Evolutionary conservation across 2,888 invertebrate species (phyloP).

Genomic region (Autographa pulchrina): DNA sequence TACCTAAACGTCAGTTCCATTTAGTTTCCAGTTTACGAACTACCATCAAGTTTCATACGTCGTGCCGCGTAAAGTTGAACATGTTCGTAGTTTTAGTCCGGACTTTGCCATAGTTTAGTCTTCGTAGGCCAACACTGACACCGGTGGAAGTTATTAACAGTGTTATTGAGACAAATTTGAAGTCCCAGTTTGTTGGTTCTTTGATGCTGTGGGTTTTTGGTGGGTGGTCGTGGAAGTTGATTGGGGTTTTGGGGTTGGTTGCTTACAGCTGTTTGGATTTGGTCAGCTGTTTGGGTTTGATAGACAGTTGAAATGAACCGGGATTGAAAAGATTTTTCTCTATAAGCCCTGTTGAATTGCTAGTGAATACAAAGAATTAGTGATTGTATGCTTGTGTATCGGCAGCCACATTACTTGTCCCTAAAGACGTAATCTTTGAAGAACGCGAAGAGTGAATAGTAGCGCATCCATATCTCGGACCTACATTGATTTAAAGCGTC

Average conservation of each 20-base stretch:
- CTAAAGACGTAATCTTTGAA: too few species aligned
- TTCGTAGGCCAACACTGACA: constrained; percentile 66
- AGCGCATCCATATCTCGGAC: too few species aligned
- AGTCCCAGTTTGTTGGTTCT: constrained; percentile 43
- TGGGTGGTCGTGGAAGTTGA: constrained; percentile 26
- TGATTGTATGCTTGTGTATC: too few species aligned
- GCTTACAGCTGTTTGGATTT: not conserved
- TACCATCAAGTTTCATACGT: constrained; percentile 71
- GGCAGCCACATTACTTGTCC: too few species aligned
- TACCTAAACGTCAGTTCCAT: constrained; percentile 66
- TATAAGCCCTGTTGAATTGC: too few species aligned
- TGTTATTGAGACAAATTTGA: constrained; percentile 72
- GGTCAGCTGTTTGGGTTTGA: too few species aligned
- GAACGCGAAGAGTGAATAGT: too few species aligned
- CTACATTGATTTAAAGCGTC: too few species aligned
- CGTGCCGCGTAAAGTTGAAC: constrained; percentile 67
- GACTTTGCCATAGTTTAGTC: constrained; percentile 53
- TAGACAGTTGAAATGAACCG: too few species aligned
- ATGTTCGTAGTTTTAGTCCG: constrained; percentile 64
- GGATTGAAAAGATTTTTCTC: too few species aligned
- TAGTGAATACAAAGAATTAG: too few species aligned
- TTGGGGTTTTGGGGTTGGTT: constrained; percentile 9
- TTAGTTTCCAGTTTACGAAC: constrained; percentile 68
- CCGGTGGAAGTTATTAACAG: constrained; percentile 66
- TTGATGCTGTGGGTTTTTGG: constrained; percentile 32